phyloP scores from a whole-genome alignment of 1,140 invertebrate species.

The Globodera ellingtonae region DNA sequence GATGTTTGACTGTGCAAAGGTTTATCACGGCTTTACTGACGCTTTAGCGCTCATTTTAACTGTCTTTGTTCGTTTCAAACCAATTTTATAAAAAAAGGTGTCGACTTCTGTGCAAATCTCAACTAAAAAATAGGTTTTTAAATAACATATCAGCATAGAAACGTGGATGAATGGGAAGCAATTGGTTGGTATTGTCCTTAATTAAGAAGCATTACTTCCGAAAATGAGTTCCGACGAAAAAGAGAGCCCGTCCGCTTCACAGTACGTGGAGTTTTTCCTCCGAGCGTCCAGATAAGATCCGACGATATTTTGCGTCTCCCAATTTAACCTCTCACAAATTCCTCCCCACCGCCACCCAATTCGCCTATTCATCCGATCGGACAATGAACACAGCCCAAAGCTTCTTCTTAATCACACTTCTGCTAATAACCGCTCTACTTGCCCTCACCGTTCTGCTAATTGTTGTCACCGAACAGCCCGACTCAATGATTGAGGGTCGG shows the following conservation, averaged over 20 bases:
- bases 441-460: slow-evolving; percentile 20
- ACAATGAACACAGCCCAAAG: slow-evolving; percentile 24
- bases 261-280: background rate
- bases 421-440: slow-evolving; percentile 27
- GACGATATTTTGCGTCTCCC: background rate
- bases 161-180: too few species aligned
- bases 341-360: background rate
- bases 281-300: background rate
- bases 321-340: background rate
- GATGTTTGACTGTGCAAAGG: too few species aligned
- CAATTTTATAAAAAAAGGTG: too few species aligned
- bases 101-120: too few species aligned
- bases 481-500: slow-evolving; percentile 16
- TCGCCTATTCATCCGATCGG: background rate
- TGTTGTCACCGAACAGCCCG: slow-evolving; percentile 24
- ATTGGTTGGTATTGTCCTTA: too few species aligned
- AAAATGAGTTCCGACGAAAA: background rate
- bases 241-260: background rate
- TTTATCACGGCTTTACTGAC: too few species aligned
- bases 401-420: slow-evolving; percentile 22
- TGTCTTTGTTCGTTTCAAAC: too few species aligned
- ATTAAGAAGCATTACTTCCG: too few species aligned
- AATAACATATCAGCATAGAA: too few species aligned
- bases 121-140: too few species aligned
- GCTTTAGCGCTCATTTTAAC: too few species aligned